A percentile compares a stretch with the other conserved stretches of the same genome.
Conservation (phyloP, 2,113 vertebrate genomes). For the Scomber japonicus region DNA sequence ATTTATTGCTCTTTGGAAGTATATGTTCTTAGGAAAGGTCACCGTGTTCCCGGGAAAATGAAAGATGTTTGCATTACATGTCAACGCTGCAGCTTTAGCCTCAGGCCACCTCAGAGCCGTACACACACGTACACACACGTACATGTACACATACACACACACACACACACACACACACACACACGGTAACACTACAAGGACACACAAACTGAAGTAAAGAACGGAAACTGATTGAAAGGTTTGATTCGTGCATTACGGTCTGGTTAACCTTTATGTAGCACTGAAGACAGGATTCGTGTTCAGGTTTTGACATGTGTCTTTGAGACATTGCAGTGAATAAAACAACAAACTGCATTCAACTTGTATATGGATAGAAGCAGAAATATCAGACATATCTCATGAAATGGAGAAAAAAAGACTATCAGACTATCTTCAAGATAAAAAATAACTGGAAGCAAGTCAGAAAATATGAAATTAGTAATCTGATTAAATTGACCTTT, state of each 20-base stretch:
- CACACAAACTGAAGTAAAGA: conserved; percentile 1
- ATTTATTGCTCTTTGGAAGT: conserved; percentile 80
- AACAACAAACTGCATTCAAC: too few relatives aligned
- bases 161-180: too few relatives aligned
- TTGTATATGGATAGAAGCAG: too few relatives aligned
- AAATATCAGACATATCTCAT: too few relatives aligned
- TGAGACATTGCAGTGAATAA: not conserved
- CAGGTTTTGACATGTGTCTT: not conserved
- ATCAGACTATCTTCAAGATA: too few relatives aligned
- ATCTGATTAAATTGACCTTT: too few relatives aligned
- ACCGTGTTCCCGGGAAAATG: conserved; percentile 74
- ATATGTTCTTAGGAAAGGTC: conserved; percentile 72
- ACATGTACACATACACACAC: too few relatives aligned
- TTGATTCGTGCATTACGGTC: not conserved
- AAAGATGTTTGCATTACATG: conserved; percentile 77
- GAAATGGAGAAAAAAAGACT: too few relatives aligned
- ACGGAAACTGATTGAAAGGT: not conserved
- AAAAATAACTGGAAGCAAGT: too few relatives aligned
- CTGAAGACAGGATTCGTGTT: not conserved
- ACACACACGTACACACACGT: too few relatives aligned
- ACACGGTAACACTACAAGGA: conserved; percentile 14
- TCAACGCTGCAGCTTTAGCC: conserved; percentile 71
- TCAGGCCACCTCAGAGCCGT: conserved; percentile 35
- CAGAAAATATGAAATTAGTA: too few relatives aligned
- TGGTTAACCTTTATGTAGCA: not conserved